These are phyloP conservation scores for Portunus trituberculatus DNA, from an alignment of 1,140 invertebrate species.

Conservation along the genomic window DNA sequence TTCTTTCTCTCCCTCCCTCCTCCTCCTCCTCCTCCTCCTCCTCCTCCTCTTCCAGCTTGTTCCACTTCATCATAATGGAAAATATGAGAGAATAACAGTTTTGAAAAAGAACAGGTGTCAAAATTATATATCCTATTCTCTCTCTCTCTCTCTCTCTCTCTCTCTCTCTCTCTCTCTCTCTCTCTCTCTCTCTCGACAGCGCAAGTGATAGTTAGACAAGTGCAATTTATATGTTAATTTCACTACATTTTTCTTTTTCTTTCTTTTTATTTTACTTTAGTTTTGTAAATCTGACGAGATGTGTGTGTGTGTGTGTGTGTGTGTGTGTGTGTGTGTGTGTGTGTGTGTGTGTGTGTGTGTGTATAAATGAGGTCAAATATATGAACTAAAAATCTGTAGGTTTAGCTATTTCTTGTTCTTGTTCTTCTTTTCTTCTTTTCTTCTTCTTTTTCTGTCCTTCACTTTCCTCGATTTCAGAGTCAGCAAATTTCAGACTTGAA, in stretches of 20 bases:
- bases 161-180: constrained; percentile 27
- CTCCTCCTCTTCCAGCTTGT: neutral
- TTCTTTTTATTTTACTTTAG: neutral
- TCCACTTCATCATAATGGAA: neutral
- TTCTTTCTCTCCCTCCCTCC: neutral
- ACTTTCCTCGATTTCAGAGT: neutral
- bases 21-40: neutral
- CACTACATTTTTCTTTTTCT: no score
- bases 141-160: constrained; percentile 20
- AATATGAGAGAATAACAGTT: neutral
- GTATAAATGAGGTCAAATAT: neutral
- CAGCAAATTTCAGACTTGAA: no score
- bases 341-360: constrained; percentile 20
- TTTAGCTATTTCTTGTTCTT: neutral
- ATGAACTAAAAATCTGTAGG: neutral
- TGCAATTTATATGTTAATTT: constrained; percentile 15
- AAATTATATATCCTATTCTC: neutral
- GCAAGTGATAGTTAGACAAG: neutral
- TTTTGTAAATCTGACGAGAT: neutral
- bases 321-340: constrained; percentile 20
- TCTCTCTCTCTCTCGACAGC: neutral
- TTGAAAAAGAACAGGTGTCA: no score
- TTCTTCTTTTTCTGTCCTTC: constrained; percentile 36
- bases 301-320: constrained; percentile 11
- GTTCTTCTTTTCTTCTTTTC: neutral